These are phyloP conservation scores for Maniola hyperantus DNA, from an alignment of 2,888 invertebrate genomes.

Conservation along the genomic window DNA sequence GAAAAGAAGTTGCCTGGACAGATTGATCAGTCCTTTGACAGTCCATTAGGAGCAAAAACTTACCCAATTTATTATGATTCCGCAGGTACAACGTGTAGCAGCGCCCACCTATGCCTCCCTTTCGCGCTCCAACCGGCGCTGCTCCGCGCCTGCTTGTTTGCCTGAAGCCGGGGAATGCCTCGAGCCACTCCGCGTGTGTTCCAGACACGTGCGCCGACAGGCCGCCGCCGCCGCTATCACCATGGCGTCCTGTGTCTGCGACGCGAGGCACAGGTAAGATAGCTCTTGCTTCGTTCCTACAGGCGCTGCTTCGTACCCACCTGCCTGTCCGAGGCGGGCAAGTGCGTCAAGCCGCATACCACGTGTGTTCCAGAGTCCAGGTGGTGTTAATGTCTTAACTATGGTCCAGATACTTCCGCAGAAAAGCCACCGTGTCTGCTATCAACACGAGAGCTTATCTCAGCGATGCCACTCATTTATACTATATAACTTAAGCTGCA, in stretches of 20 bases:
- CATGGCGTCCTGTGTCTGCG: constrained; percentile 59
- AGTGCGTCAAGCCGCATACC: constrained; percentile 31
- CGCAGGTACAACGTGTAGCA: constrained; percentile 84
- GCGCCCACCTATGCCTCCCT: constrained; percentile 87
- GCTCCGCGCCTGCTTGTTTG: constrained; percentile 55
- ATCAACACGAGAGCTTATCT: constrained; percentile 56
- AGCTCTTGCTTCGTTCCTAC: no score
- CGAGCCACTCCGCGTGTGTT: constrained; percentile 49
- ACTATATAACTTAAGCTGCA: no score
- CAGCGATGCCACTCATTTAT: no score
- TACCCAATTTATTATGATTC: no score
- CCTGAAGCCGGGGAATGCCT: constrained; percentile 34
- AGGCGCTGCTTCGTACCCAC: constrained; percentile 50
- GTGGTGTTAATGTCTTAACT: no score
- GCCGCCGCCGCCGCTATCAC: constrained; percentile 64
- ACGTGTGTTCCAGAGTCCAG: constrained; percentile 59
- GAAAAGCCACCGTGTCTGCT: constrained; percentile 68
- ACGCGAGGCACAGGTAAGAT: no score
- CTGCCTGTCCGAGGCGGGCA: constrained; percentile 38
- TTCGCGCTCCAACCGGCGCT: constrained; percentile 68
- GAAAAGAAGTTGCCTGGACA: no score
- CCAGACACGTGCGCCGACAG: constrained; percentile 63
- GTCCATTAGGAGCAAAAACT: no score
- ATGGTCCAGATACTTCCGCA: no score
- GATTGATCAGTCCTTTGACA: no score